Conservation (phyloP, 92 coral and sea anemone species). For the Porites evermanni region DNA sequence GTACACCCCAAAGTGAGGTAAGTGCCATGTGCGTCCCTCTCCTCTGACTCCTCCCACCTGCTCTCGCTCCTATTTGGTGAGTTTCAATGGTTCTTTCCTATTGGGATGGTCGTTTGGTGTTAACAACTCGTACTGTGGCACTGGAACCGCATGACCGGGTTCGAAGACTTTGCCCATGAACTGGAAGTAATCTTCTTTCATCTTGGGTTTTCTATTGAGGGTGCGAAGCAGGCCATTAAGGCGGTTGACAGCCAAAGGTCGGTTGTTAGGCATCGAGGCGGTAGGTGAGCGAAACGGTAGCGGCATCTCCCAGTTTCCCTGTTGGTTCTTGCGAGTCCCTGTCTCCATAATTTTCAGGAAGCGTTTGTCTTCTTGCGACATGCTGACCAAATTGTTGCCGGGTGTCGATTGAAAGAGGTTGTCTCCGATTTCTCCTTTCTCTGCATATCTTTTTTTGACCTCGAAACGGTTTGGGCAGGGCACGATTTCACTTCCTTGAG, state of each 20-base stretch:
- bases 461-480: conserved; percentile 62
- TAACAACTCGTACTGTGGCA: no score
- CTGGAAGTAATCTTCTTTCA: no score
- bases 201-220: no score
- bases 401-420: not conserved
- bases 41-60: not conserved
- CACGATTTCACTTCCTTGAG: not conserved
- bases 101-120: not conserved
- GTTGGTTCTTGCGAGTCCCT: no score
- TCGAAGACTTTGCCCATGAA: no score
- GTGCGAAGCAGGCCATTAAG: conserved; percentile 1
- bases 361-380: no score
- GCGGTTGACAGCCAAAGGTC: not conserved
- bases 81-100: conserved; percentile 5
- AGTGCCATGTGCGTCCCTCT: no score
- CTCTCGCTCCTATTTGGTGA: not conserved
- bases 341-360: no score
- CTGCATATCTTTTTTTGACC: conserved; percentile 36
- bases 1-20: not conserved
- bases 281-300: no score
- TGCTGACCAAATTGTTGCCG: not conserved
- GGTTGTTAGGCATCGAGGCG: conserved; percentile 7
- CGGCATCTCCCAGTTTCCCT: no score
- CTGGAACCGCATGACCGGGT: no score
- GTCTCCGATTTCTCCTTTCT: conserved; percentile 12